Evolutionary conservation across 2,888 invertebrate genomes (phyloP).

Genomic region (Uropetala carovei): DNA sequence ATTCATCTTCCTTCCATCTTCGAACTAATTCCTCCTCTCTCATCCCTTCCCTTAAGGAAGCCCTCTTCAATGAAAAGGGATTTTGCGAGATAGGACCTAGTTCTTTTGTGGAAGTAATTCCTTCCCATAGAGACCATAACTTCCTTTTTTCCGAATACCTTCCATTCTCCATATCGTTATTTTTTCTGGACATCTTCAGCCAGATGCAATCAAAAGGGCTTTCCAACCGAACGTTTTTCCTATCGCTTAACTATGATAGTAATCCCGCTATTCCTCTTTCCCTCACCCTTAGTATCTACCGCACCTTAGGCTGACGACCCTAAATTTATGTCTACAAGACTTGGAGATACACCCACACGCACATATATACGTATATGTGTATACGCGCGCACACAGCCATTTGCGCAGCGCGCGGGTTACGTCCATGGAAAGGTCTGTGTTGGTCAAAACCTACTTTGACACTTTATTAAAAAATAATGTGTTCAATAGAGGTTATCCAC

Average conservation of each 20-base stretch:
- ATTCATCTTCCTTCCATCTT: not conserved
- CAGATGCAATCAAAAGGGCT: not conserved
- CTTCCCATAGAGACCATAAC: not conserved
- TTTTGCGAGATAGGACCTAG: not conserved
- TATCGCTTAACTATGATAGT: not conserved
- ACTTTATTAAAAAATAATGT: too few species aligned
- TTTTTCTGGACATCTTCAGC: not conserved
- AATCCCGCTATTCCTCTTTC: not conserved
- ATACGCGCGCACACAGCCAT: too few species aligned
- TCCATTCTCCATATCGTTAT: not conserved
- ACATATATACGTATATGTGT: too few species aligned
- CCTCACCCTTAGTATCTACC: too few species aligned
- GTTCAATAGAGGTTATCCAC: too few species aligned
- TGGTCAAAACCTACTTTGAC: too few species aligned
- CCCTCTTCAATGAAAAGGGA: slow-evolving; percentile 14
- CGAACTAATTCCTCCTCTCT: not conserved
- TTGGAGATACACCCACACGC: too few species aligned
- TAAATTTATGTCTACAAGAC: too few species aligned
- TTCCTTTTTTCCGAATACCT: not conserved
- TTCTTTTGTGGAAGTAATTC: not conserved
- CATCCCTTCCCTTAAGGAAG: not conserved
- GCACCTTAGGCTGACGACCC: too few species aligned
- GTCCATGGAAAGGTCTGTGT: too few species aligned
- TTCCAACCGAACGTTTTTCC: not conserved
- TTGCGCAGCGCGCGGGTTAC: too few species aligned